A percentile compares a stretch with the other conserved stretches of the same genome.
phyloP scores from a whole-genome alignment of 2,113 vertebrate species.

The Proteles cristata region DNA sequence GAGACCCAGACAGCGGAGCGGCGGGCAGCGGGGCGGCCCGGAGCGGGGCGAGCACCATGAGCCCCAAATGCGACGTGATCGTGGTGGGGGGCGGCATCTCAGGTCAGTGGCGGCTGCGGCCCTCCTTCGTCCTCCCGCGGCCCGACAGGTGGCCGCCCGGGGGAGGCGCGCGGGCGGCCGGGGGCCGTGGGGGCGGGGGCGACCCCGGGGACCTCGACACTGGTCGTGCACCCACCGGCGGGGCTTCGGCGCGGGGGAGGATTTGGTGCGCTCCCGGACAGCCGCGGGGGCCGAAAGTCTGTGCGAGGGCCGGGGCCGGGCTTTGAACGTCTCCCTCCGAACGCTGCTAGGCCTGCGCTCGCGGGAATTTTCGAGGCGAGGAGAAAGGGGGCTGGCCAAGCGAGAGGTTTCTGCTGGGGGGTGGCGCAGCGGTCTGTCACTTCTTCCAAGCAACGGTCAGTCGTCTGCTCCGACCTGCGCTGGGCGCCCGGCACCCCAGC shows the following conservation, averaged over 20 bases:
- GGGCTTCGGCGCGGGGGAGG: not conserved
- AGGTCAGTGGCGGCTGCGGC: conserved; percentile 85
- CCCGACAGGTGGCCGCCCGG: not conserved
- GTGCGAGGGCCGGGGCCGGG: not conserved
- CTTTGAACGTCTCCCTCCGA: not conserved
- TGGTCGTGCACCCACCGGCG: fast-evolving
- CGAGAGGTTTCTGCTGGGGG: not conserved
- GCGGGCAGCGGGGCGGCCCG: not conserved
- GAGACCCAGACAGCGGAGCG: not conserved
- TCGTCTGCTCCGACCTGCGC: not conserved
- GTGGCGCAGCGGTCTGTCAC: not conserved
- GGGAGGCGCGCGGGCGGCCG: not conserved
- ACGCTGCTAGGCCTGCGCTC: conserved; percentile 51
- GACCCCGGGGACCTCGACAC: not conserved
- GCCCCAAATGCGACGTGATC: conserved; percentile 91
- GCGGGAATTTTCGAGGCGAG: conserved; percentile 12
- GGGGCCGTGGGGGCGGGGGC: not conserved
- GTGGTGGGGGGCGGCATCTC: conserved; percentile 96
- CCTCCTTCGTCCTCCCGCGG: not conserved
- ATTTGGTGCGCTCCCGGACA: not conserved
- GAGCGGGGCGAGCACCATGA: conserved; percentile 85
- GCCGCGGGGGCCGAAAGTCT: not conserved
- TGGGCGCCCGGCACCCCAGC: not conserved
- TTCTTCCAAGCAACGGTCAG: not conserved
- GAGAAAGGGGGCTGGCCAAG: not conserved